phyloP scores from a whole-genome alignment of 2,888 invertebrate genomes.

The Chouioia cunea region DNA sequence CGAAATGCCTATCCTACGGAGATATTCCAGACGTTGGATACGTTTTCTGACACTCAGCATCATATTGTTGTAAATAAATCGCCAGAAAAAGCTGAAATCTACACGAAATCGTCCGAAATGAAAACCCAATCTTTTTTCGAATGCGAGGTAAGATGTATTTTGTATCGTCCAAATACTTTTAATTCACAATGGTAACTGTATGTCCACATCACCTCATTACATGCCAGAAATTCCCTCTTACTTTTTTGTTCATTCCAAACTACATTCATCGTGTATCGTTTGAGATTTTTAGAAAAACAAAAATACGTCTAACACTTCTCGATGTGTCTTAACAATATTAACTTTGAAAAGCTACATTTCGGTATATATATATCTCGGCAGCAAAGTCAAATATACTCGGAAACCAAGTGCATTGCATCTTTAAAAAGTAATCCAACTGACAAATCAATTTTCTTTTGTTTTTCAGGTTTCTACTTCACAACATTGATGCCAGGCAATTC shows the following conservation, averaged over 20 bases:
- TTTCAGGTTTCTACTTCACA: constrained; percentile 31
- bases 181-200: no score
- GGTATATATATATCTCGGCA: no score
- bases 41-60: neutral
- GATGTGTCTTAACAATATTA: no score
- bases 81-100: neutral
- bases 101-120: neutral
- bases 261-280: no score
- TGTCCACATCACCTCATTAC: no score
- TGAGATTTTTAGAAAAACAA: no score
- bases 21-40: no score
- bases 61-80: neutral
- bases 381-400: no score
- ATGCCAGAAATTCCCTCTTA: no score
- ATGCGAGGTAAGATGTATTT: neutral
- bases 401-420: neutral
- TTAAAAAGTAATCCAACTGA: constrained; percentile 13
- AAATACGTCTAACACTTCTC: no score
- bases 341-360: no score
- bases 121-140: constrained; percentile 3
- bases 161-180: neutral
- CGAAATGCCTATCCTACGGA: constrained; percentile 1
- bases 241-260: no score
- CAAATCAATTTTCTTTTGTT: constrained; percentile 15
- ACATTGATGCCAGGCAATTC: neutral